These are phyloP conservation scores for Perognathus longimembris DNA, from an alignment of 2,113 vertebrate genomes.

Conservation along the genomic window DNA sequence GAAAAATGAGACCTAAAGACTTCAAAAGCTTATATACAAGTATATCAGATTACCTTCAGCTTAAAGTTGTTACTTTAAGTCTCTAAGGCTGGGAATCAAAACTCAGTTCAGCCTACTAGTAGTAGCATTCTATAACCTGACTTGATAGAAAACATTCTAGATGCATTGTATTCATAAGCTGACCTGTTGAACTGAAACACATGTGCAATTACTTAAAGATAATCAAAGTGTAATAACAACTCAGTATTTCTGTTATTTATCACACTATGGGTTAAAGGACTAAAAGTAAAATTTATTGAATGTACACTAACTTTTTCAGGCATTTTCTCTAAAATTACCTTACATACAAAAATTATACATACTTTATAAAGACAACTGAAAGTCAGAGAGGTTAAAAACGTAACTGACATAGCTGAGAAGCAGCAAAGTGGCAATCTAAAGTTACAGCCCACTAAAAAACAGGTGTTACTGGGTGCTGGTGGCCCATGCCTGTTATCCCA, in stretches of 20 bases:
- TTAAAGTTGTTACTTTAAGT: conserved; percentile 15
- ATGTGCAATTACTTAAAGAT: no score
- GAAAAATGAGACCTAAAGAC: background rate
- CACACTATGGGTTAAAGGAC: background rate
- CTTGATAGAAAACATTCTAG: background rate
- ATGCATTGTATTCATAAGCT: no score
- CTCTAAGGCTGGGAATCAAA: background rate
- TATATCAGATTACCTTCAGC: background rate
- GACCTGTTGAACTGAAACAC: no score
- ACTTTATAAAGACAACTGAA: conserved; percentile 36
- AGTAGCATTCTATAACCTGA: background rate
- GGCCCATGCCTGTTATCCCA: no score
- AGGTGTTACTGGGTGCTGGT: no score
- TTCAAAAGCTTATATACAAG: background rate
- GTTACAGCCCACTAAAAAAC: background rate
- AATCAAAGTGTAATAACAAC: background rate
- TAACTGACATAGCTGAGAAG: background rate
- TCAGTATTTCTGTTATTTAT: conserved; percentile 36
- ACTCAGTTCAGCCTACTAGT: background rate
- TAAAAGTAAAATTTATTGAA: conserved; percentile 11
- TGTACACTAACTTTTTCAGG: conserved; percentile 1
- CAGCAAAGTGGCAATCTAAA: background rate
- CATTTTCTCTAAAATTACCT: background rate
- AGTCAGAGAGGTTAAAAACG: background rate
- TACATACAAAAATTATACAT: conserved; percentile 16